A percentile compares a stretch with the other conserved stretches of the same genome.
Evolutionary conservation across 2,797 vertebrate genomes (phyloP).

Genomic region (Fistularia commersonii): DNA sequence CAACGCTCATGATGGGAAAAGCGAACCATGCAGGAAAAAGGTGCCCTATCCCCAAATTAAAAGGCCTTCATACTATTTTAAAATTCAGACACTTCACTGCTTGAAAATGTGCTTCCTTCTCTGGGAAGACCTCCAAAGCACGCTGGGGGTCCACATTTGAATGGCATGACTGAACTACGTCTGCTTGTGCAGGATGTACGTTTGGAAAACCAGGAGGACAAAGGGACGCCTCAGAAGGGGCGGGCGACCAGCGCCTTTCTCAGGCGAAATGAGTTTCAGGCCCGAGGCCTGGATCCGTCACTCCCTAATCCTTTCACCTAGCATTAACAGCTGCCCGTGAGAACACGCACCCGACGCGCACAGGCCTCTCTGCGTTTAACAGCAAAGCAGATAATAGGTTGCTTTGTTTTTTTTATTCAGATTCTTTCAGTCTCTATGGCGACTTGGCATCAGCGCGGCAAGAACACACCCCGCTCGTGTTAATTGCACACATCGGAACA

Average conservation of each 20-base stretch:
- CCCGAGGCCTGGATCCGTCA: constrained; percentile 34
- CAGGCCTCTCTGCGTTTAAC: constrained; percentile 13
- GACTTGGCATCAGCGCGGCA: constrained; percentile 12
- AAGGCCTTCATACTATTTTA: too few relatives aligned
- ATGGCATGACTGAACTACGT: too few relatives aligned
- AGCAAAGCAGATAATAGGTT: constrained; percentile 26
- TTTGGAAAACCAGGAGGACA: constrained; percentile 1
- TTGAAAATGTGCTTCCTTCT: too few relatives aligned
- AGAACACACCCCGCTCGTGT: constrained; percentile 22
- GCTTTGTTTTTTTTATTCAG: constrained; percentile 37
- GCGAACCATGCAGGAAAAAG: too few relatives aligned
- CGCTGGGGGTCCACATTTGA: too few relatives aligned
- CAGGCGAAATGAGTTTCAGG: constrained; percentile 14
- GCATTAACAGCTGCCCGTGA: constrained; percentile 21
- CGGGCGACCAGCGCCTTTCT: constrained; percentile 33
- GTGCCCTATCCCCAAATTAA: too few relatives aligned
- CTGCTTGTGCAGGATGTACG: too few relatives aligned
- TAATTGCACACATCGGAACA: constrained; percentile 50
- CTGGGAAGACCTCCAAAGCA: too few relatives aligned
- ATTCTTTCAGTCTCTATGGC: constrained; percentile 37
- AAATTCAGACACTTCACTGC: too few relatives aligned
- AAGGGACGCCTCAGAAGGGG: constrained; percentile 16
- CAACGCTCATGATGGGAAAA: too few relatives aligned
- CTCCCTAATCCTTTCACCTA: constrained; percentile 45
- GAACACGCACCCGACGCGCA: background rate